Base-by-base conservation (phyloP, 2,797 vertebrate species). In the Pangasius sanitwongsei region DNA sequence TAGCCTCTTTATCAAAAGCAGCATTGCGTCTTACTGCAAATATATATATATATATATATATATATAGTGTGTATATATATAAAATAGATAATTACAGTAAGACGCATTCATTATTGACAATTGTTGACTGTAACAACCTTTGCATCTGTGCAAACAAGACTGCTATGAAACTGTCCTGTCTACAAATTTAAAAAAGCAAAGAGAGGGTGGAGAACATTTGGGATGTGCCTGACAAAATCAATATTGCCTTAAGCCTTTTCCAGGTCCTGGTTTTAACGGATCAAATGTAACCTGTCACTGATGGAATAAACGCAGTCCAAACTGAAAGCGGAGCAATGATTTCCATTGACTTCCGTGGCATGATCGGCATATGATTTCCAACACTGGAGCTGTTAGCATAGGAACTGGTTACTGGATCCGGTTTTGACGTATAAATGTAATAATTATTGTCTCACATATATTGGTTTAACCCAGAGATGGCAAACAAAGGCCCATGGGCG, bases 191-290 rank as follows among this genome's bases (percentile, higher is more conserved):
- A 37, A 55, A 55, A 37, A 34, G n/a, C 20, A 61, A 61, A 25
- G 55, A 75, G 4, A 11, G 70, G 25, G 34, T 41, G 23, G 55
- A 86, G 70, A 61, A 2, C 3, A 44, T 61, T 41, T 74, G 25
- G 53, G 69, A 86, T 20, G 57, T 77, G 69, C 31, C 70, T 57
- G 53, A 74, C 55, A 61, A 41, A 82, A 82, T 82, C 80, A 82
- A 61, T 82, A 61, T 82, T 82, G 55, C 6, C 55, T 41, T 59
- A 57, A 81, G 53, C 8, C 50, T 34, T 25, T 82, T 82, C 34
- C 34, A 28, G 34, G 80, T 61, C 57, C 23, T 61, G 11, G 48
- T 31, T 78, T 77, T 28, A 44, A 78, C 2, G 0, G n/a, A 34
- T 80, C 50, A 34, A 57, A 25, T 25, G 11, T 41, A 61, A 61